Conservation (phyloP, 2,888 invertebrate species). For the Cylloceria caligata region DNA sequence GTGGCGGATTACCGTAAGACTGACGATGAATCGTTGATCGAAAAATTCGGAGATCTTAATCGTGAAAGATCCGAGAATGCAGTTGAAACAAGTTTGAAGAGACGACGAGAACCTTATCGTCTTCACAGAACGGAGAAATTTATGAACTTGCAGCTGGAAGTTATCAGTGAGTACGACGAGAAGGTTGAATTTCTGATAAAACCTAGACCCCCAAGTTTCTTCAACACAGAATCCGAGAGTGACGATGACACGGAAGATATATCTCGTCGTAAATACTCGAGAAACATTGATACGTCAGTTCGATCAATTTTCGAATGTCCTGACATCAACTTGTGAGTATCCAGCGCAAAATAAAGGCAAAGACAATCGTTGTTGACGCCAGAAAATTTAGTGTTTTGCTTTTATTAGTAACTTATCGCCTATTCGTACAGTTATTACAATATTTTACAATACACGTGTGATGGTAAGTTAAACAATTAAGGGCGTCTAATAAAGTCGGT, state of each 20-base stretch:
- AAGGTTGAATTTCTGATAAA: slow-evolving; percentile 65
- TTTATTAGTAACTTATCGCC: slow-evolving; percentile 81
- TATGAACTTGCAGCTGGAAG: slow-evolving; percentile 68
- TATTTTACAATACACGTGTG: slow-evolving; percentile 80
- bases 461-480: slow-evolving; percentile 78
- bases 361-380: slow-evolving; percentile 2
- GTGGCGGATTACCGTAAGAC: slow-evolving; percentile 15
- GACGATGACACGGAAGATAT: slow-evolving; percentile 38
- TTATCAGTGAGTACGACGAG: slow-evolving; percentile 46
- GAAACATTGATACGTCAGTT: slow-evolving; percentile 8
- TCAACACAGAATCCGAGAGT: slow-evolving; percentile 68
- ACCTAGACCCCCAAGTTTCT: slow-evolving; percentile 55
- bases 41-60: neutral
- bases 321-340: slow-evolving; percentile 9
- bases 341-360: neutral
- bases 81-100: slow-evolving; percentile 24
- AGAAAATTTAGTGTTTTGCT: slow-evolving; percentile 64
- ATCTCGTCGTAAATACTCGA: slow-evolving; percentile 17
- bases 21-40: slow-evolving; percentile 20
- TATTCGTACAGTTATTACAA: slow-evolving; percentile 81
- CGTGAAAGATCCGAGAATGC: neutral
- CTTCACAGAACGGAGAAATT: slow-evolving; percentile 70
- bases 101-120: slow-evolving; percentile 54
- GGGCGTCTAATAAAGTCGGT: slow-evolving; percentile 73
- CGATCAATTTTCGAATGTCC: slow-evolving; percentile 3